phyloP scores from a whole-genome alignment of 2,797 vertebrate species.

The Oryzias sinensis region DNA sequence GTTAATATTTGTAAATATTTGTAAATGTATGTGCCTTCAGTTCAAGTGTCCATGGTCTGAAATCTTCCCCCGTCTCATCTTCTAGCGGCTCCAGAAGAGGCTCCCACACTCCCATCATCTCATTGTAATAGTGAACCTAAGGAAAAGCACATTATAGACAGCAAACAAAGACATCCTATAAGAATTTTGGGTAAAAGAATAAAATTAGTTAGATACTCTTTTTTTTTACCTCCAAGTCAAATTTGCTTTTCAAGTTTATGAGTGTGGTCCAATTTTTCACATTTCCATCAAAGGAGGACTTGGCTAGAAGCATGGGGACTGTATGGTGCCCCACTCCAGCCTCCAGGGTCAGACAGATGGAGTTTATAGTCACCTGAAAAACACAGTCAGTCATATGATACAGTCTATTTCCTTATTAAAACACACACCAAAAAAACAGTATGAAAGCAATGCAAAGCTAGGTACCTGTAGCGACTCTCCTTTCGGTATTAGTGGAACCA shows the following conservation, averaged over 20 bases:
- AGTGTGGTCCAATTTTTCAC: conserved; percentile 93
- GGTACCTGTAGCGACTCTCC: conserved; percentile 85
- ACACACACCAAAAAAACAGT: too few relatives aligned
- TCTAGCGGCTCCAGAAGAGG: conserved; percentile 95
- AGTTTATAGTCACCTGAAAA: conserved; percentile 82
- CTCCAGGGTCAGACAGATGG: conserved; percentile 92
- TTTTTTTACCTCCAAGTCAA: conserved; percentile 78
- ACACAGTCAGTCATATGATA: conserved; percentile 15
- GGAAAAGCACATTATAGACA: conserved; percentile 12
- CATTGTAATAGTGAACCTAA: conserved; percentile 95
- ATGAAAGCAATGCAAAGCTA: background rate
- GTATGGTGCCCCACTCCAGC: conserved; percentile 95
- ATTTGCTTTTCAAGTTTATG: conserved; percentile 86
- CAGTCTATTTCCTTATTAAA: too few relatives aligned
- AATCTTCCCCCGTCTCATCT: conserved; percentile 86
- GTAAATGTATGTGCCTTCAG: conserved; percentile 80
- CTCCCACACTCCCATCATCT: conserved; percentile 96
- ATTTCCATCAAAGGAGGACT: conserved; percentile 88
- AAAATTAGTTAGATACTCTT: background rate
- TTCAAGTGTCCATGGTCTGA: conserved; percentile 89
- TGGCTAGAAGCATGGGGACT: conserved; percentile 94
- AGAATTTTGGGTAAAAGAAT: background rate
- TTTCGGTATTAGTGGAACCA: conserved; percentile 77
- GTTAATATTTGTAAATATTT: too few relatives aligned
- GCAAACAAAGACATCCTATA: background rate